These are phyloP conservation scores for Cerceris ruficornis DNA, from an alignment of 2,888 invertebrate species.

Conservation along the genomic window DNA sequence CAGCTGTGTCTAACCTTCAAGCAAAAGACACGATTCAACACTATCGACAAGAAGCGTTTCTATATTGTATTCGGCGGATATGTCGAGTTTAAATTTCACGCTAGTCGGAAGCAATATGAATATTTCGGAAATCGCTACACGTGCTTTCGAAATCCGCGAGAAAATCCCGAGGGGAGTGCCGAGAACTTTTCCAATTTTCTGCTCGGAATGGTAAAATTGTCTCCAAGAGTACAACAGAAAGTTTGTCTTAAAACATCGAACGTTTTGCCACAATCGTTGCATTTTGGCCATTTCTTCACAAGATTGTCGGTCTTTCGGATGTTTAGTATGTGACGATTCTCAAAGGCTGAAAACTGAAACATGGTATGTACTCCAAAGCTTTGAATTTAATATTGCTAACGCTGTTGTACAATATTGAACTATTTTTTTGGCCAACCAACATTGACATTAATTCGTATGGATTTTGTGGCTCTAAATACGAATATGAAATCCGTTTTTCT, in stretches of 20 bases:
- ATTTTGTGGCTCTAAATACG: too few relatives aligned
- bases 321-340: too few relatives aligned
- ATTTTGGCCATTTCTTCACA: not conserved
- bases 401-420: too few relatives aligned
- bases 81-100: constrained; percentile 64
- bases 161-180: constrained; percentile 52
- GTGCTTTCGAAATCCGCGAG: constrained; percentile 55
- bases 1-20: too few relatives aligned
- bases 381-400: too few relatives aligned
- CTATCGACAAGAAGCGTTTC: constrained; percentile 10
- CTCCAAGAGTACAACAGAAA: constrained; percentile 51
- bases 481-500: too few relatives aligned
- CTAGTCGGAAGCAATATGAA: constrained; percentile 61
- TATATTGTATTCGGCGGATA: constrained; percentile 57
- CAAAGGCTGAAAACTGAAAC: too few relatives aligned
- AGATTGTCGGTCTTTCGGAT: too few relatives aligned
- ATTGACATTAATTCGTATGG: too few relatives aligned
- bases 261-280: not conserved
- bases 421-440: too few relatives aligned
- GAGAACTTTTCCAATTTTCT: constrained; percentile 71
- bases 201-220: constrained; percentile 61
- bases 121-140: constrained; percentile 70
- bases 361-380: too few relatives aligned
- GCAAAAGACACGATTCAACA: not conserved
- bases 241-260: constrained; percentile 37